Evolutionary conservation across 2,888 invertebrate species (phyloP).

Genomic region (Dione vanillae): DNA sequence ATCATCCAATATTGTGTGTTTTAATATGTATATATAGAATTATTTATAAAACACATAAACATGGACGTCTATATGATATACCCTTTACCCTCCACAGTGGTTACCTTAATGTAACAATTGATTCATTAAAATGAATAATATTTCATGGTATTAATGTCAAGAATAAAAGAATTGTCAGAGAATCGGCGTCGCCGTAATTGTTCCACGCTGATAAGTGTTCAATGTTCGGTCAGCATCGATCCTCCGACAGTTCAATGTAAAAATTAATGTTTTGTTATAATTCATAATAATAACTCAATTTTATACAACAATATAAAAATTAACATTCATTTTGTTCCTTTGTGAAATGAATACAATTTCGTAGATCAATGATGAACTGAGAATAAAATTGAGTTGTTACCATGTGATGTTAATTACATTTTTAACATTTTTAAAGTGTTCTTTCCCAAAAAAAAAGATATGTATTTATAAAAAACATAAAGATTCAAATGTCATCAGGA

Average conservation of each 20-base stretch:
- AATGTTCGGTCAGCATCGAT: slow-evolving; percentile 1
- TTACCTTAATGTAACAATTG: slow-evolving; percentile 42
- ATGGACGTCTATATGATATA: slow-evolving; percentile 40
- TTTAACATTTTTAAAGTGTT: too few species aligned
- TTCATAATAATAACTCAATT: slow-evolving; percentile 33
- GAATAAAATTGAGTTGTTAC: slow-evolving; percentile 39
- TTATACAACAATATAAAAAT: slow-evolving; percentile 23
- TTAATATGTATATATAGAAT: slow-evolving; percentile 14
- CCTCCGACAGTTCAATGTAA: slow-evolving; percentile 33
- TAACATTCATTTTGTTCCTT: neutral
- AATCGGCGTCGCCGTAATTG: slow-evolving; percentile 23
- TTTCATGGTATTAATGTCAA: slow-evolving; percentile 30
- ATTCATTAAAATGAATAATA: slow-evolving; percentile 43
- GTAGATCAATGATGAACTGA: neutral
- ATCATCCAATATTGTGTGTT: slow-evolving; percentile 51
- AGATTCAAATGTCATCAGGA: too few species aligned
- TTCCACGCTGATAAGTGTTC: slow-evolving; percentile 20
- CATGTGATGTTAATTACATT: neutral
- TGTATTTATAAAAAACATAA: too few species aligned
- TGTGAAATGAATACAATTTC: neutral
- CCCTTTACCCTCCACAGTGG: slow-evolving; percentile 43
- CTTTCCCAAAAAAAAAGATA: too few species aligned
- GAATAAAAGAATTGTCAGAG: slow-evolving; percentile 36
- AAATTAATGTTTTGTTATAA: slow-evolving; percentile 17
- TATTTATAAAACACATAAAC: neutral